phyloP scores from a whole-genome alignment of 2,888 invertebrate species.

The Dryobotodes eremita region DNA sequence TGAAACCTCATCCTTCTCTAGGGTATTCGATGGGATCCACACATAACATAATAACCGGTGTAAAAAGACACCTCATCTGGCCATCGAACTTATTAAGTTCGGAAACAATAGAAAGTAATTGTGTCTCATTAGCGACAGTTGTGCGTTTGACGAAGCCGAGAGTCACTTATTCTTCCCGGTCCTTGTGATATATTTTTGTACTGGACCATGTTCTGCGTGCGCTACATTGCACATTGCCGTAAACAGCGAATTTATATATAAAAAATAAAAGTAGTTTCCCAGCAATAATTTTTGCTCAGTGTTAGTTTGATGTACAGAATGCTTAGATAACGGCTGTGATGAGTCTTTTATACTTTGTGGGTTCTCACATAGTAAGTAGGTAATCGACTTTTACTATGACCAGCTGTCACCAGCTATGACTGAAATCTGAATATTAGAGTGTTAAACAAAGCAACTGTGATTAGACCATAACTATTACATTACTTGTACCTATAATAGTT shows the following conservation, averaged over 20 bases:
- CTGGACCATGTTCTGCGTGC: no score
- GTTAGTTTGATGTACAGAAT: no score
- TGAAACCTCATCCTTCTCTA: neutral
- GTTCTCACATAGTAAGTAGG: neutral
- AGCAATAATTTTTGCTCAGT: no score
- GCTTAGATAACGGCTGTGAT: no score
- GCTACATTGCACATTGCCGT: no score
- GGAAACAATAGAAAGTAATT: no score
- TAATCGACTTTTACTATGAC: neutral
- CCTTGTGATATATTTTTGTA: neutral
- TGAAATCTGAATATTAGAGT: neutral
- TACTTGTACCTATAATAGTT: neutral
- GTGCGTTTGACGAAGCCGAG: neutral
- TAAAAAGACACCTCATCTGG: neutral
- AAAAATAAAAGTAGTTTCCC: neutral
- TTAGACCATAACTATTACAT: neutral
- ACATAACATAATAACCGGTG: neutral
- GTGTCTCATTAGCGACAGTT: no score
- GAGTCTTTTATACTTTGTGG: neutral
- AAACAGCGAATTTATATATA: neutral
- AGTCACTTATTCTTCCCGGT: neutral
- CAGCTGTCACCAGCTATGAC: neutral
- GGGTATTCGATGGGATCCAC: neutral
- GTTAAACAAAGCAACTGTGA: neutral
- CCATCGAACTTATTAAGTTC: no score